Evolutionary conservation across 2,113 vertebrate genomes (phyloP), one percentile per base, ranked within the genome.

Genomic region (Caranx ignobilis): DNA sequence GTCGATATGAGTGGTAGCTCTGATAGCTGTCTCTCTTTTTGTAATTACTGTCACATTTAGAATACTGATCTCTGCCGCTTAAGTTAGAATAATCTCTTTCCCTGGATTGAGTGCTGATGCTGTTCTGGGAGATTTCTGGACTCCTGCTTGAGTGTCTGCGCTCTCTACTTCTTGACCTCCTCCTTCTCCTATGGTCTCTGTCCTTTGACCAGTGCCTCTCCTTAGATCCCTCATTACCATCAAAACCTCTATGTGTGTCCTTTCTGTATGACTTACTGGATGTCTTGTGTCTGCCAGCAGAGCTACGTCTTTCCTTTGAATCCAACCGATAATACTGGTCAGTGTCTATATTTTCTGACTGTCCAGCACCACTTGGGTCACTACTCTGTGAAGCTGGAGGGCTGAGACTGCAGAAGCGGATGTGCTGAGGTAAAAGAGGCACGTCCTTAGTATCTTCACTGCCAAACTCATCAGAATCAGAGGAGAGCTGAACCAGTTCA

Each of bases 401-500:
- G 77, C 87, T 96, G 48, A 74, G 88, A 81, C 95, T 95, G 65
- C 59, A 91, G 83, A 95, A 96, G 18, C 92, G 95, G 21, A 96
- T 92, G 71, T 96, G 94, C 54, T 81, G 92, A 79, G 95, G 92
- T 19, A 94, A 90, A 57, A 88, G 92, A 57, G 74, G 79, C 0
- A 89, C 88, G 81, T 95, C 95, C 35, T 67, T 87, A 43, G 88
- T 92, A 19, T 95, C 95, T 3, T 95, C 95, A 55, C 72, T 85
- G 8, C 88, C 80, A 9, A 96, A 96, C 4, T 95, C 93, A n/a
- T 97, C 97, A 8, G 97, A 97, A 83, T 99, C 95, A 0, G 97
- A 99, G 13, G 97, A 97, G 45, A 99, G 93, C 75, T 97, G 94
- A 67, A 99, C 96, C 69, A 99, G 93, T 91, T 99, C 97, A 41